Conservation (phyloP, 2,113 vertebrate genomes). For the Takifugu flavidus region DNA sequence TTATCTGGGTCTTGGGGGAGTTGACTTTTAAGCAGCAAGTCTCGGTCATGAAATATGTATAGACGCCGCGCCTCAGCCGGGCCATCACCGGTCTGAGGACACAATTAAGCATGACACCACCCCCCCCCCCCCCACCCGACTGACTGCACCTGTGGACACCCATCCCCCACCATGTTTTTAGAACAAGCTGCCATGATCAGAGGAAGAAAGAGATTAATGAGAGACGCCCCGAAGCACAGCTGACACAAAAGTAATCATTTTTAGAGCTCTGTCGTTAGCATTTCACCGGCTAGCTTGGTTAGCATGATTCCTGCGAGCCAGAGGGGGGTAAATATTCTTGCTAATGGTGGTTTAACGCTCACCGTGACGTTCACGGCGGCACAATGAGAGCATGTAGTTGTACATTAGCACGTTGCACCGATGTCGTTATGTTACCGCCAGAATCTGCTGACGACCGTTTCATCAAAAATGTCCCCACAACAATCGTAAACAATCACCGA, state of each 20-base stretch:
- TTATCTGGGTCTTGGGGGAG: conserved; percentile 41
- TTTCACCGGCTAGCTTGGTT: conserved; percentile 1
- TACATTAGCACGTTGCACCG: no score
- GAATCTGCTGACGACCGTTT: no score
- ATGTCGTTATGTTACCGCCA: no score
- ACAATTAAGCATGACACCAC: conserved; percentile 36
- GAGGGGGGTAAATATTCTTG: no score
- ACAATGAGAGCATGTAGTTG: no score
- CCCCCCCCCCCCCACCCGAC: conserved; percentile 12
- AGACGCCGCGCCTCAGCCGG: conserved; percentile 28
- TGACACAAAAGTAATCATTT: conserved; percentile 27
- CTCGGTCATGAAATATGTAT: conserved; percentile 74
- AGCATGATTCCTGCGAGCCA: no score
- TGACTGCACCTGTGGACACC: conserved; percentile 65
- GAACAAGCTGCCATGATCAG: conserved; percentile 28
- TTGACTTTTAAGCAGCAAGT: conserved; percentile 28
- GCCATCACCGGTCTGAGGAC: conserved; percentile 58
- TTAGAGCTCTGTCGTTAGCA: conserved; percentile 25
- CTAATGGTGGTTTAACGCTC: no score
- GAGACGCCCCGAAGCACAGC: conserved; percentile 41
- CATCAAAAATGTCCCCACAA: background rate
- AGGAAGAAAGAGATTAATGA: conserved; percentile 33
- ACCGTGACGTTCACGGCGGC: no score
- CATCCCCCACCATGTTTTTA: conserved; percentile 21
- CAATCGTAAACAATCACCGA: conserved; percentile 11